Conservation (phyloP, 2,888 invertebrate species). For the Caenorhabditis imperialis region DNA sequence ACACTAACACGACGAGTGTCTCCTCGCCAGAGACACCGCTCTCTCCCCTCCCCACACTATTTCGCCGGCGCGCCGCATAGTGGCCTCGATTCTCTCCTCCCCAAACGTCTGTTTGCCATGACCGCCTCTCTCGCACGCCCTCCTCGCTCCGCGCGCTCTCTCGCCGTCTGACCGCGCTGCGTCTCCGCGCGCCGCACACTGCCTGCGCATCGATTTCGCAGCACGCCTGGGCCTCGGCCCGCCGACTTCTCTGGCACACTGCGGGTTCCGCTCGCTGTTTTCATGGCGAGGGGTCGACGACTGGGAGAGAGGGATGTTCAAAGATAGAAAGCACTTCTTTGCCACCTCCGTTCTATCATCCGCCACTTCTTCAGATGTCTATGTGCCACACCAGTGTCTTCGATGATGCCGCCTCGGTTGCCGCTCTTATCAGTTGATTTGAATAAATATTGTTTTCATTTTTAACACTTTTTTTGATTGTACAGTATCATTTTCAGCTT, state of each 20-base stretch:
- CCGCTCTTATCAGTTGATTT: no score
- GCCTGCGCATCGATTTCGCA: slow-evolving; percentile 4
- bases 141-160: slow-evolving; percentile 5
- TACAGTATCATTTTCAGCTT: no score
- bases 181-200: slow-evolving; percentile 3
- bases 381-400: slow-evolving; percentile 1
- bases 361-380: slow-evolving; percentile 2
- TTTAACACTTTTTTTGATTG: no score
- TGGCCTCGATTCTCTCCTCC: slow-evolving; percentile 47
- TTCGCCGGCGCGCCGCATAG: slow-evolving; percentile 5
- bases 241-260: slow-evolving; percentile 5
- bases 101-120: slow-evolving; percentile 34
- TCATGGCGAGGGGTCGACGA: neutral
- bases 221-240: slow-evolving; percentile 18
- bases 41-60: slow-evolving; percentile 2
- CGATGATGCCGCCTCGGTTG: neutral
- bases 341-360: slow-evolving; percentile 7
- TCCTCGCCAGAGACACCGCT: slow-evolving; percentile 10
- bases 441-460: no score
- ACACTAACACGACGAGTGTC: slow-evolving; percentile 26
- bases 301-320: slow-evolving; percentile 1
- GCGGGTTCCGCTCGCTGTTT: slow-evolving; percentile 1
- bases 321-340: slow-evolving; percentile 6
- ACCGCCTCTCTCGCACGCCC: slow-evolving; percentile 1
- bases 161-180: neutral